Conservation (phyloP, 2,113 vertebrate genomes). For the Scortum barcoo region DNA sequence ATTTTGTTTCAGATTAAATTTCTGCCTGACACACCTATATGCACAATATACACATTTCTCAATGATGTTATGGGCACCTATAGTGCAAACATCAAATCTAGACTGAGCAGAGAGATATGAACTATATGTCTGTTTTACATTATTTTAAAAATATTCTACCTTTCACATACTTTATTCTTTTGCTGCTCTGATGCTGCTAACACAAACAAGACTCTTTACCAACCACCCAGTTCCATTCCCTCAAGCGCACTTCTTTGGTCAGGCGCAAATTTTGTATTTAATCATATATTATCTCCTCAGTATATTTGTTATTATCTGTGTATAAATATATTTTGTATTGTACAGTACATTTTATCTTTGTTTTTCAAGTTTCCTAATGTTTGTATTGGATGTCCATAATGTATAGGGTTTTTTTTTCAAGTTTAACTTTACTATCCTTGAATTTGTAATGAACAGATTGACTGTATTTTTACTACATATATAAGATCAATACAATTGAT, state of each 20-base stretch:
- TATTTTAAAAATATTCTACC: too few species aligned
- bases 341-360: not conserved
- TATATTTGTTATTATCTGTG: not conserved
- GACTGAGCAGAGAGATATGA: not conserved
- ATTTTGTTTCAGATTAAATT: too few species aligned
- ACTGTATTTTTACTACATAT: not conserved
- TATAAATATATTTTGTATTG: not conserved
- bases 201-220: not conserved
- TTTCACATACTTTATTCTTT: not conserved
- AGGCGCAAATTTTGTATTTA: not conserved
- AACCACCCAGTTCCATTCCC: not conserved
- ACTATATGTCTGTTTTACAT: not conserved
- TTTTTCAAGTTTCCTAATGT: not conserved
- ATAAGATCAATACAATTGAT: not conserved
- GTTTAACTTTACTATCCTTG: not conserved
- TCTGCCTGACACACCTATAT: not conserved
- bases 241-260: not conserved
- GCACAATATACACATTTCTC: not conserved
- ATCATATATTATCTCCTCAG: not conserved
- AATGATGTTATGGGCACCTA: not conserved
- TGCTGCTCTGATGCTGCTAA: too few species aligned
- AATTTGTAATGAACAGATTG: not conserved
- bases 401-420: not conserved
- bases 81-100: not conserved
- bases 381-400: not conserved